Percentiles rank a stretch among this genome's conserved stretches.
These are phyloP conservation scores for Drosophila sucinea DNA, from an alignment of 1,140 invertebrate species.

Conservation along the genomic window DNA sequence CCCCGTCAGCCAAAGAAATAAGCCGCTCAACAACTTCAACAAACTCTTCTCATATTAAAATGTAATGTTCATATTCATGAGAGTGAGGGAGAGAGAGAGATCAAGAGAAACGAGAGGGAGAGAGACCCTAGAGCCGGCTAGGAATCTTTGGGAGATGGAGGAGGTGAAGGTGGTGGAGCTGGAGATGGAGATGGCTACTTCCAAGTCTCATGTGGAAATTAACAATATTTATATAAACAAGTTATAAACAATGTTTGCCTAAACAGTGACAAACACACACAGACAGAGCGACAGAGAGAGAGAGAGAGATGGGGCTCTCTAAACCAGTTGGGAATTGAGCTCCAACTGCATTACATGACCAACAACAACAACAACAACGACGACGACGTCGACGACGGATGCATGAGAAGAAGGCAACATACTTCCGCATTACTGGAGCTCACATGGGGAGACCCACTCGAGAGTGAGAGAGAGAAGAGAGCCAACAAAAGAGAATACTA, in stretches of 20 bases:
- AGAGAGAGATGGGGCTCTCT: constrained; percentile 19
- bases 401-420: constrained; percentile 51
- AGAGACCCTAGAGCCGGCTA: constrained; percentile 33
- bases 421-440: constrained; percentile 74
- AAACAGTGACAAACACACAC: constrained; percentile 76
- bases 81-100: constrained; percentile 6
- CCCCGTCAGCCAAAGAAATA: constrained; percentile 7
- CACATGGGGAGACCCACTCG: constrained; percentile 4
- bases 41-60: constrained; percentile 48
- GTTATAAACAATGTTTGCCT: constrained; percentile 81
- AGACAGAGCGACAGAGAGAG: constrained; percentile 25
- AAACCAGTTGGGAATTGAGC: constrained; percentile 62
- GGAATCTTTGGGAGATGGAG: constrained; percentile 12
- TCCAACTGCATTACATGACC: constrained; percentile 67
- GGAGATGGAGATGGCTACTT: constrained; percentile 32
- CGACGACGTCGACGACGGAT: constrained; percentile 30
- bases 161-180: not conserved
- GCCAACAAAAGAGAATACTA: not conserved
- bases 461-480: not conserved
- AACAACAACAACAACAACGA: constrained; percentile 1
- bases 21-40: constrained; percentile 26
- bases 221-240: constrained; percentile 82
- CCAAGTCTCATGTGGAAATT: constrained; percentile 64
- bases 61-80: constrained; percentile 63
- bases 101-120: not conserved